These are phyloP conservation scores for Tinea trinotella DNA, from an alignment of 2,888 invertebrate genomes.

Conservation along the genomic window DNA sequence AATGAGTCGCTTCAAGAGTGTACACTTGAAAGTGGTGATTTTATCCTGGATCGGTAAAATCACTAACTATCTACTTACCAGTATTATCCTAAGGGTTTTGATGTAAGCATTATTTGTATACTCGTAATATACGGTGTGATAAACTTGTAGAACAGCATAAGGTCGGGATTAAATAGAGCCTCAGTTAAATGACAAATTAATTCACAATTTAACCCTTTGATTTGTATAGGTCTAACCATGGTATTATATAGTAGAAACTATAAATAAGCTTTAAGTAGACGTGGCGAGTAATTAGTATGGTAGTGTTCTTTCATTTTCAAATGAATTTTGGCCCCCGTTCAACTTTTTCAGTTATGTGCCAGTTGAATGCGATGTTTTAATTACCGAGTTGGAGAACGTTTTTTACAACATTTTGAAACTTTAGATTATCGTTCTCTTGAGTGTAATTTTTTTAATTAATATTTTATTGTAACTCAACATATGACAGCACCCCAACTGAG, in stretches of 20 bases:
- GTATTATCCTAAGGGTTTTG: no score
- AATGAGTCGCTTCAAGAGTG: no score
- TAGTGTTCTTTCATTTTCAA: background rate
- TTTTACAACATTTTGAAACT: background rate
- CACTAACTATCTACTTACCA: no score
- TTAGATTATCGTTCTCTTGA: background rate
- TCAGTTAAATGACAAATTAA: background rate
- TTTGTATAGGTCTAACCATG: background rate
- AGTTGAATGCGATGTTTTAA: background rate
- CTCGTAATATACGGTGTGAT: no score
- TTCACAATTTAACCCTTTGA: background rate
- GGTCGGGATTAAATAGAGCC: background rate
- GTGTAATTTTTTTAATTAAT: no score
- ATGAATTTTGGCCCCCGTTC: slow-evolving; percentile 1
- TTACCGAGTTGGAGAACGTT: background rate
- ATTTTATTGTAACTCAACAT: no score
- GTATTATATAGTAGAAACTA: background rate
- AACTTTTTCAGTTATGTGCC: slow-evolving; percentile 2
- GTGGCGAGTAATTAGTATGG: background rate
- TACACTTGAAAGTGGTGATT: no score
- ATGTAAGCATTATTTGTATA: background rate
- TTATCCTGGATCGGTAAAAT: no score
- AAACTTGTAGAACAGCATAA: background rate
- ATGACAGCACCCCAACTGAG: no score
- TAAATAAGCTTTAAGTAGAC: background rate